Percentiles rank a stretch among this genome's conserved stretches.
Evolutionary conservation across 2,888 invertebrate genomes (phyloP).

Genomic region (Alloplasta piceator): DNA sequence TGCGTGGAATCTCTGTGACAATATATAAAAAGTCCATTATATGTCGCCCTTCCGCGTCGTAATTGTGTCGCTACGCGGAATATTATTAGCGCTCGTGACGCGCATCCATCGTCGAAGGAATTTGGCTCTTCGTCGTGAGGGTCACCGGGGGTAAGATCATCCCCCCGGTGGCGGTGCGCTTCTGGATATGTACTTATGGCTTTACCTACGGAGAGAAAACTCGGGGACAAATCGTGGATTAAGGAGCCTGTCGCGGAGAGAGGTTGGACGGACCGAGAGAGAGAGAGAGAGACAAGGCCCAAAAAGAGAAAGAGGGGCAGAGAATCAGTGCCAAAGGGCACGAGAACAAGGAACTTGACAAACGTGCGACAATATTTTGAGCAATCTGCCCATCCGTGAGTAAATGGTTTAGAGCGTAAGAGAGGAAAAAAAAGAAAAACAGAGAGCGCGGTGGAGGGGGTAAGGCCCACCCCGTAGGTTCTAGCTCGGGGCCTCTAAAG

Average conservation of each 20-base stretch:
- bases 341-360: conserved; percentile 64
- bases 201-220: conserved; percentile 44
- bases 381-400: conserved; percentile 79
- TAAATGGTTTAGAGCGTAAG: conserved; percentile 81
- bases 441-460: background rate
- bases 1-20: conserved; percentile 34
- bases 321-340: conserved; percentile 37
- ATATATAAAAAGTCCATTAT: conserved; percentile 46
- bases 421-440: conserved; percentile 6
- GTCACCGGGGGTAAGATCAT: conserved; percentile 51
- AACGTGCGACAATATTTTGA: conserved; percentile 82
- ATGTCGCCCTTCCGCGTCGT: conserved; percentile 30
- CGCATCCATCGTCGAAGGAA: conserved; percentile 17
- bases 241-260: conserved; percentile 42
- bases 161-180: conserved; percentile 42
- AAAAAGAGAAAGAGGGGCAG: conserved; percentile 45
- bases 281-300: conserved; percentile 40
- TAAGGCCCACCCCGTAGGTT: conserved; percentile 53
- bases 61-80: conserved; percentile 57
- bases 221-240: conserved; percentile 66
- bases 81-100: conserved; percentile 54
- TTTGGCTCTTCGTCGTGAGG: conserved; percentile 28
- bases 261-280: conserved; percentile 44
- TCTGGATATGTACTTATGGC: conserved; percentile 34
- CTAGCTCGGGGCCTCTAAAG: conserved; percentile 17